These are phyloP conservation scores for Calidris pugnax DNA, from an alignment of 2,113 vertebrate species.

Conservation along the genomic window DNA sequence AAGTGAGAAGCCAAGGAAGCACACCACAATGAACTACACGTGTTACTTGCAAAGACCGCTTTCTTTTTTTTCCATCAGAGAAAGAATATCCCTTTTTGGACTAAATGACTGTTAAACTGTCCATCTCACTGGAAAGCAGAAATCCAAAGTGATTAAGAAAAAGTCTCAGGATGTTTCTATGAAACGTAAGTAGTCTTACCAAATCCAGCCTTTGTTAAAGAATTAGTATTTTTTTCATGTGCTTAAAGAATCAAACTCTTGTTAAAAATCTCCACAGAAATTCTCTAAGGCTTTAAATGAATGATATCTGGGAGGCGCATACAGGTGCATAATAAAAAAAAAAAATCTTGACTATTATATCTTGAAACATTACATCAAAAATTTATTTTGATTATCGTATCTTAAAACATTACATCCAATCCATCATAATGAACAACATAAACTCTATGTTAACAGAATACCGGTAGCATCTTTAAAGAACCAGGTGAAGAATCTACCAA, in stretches of 20 bases:
- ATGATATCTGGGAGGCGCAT: neutral
- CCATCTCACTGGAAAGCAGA: neutral
- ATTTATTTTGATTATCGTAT: neutral
- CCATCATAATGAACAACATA: constrained; percentile 1
- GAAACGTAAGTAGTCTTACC: neutral
- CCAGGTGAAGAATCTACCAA: constrained; percentile 34
- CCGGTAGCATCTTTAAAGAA: neutral
- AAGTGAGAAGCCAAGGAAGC: neutral
- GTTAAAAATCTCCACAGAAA: neutral
- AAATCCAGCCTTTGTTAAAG: neutral
- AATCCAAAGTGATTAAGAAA: neutral
- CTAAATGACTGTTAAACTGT: neutral
- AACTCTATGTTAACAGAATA: neutral
- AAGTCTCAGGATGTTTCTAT: neutral
- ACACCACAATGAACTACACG: neutral
- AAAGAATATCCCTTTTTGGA: neutral
- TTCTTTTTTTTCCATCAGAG: neutral
- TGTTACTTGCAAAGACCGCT: neutral
- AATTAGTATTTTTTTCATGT: neutral
- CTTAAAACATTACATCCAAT: neutral
- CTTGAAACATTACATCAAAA: neutral
- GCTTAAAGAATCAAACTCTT: neutral
- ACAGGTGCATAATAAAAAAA: neutral
- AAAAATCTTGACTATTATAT: neutral
- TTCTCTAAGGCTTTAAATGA: neutral